Conservation (phyloP, 2,888 invertebrate genomes). For the Sialis fuliginosa region DNA sequence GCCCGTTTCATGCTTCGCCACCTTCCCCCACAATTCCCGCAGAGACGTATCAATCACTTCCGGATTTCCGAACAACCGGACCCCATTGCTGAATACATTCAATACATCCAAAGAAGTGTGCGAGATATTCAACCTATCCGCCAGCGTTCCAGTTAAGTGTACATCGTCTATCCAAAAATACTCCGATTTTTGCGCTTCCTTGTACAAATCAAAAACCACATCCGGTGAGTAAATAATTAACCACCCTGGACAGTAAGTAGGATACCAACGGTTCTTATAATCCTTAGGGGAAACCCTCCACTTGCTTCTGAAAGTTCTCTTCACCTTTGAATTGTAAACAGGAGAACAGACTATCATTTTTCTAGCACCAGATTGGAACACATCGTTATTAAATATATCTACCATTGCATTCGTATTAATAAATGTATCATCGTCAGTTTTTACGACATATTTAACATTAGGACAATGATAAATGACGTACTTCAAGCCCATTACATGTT, state of each 20-base stretch:
- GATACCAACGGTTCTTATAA: constrained; percentile 44
- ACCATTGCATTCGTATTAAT: constrained; percentile 47
- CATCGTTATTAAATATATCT: constrained; percentile 31
- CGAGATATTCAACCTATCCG: constrained; percentile 33
- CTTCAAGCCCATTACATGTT: constrained; percentile 66
- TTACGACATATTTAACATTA: constrained; percentile 46
- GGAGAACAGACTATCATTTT: constrained; percentile 47
- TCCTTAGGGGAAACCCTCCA: constrained; percentile 58
- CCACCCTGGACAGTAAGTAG: constrained; percentile 58
- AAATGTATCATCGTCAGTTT: constrained; percentile 63
- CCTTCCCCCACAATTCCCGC: too few relatives aligned
- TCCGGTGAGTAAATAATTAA: constrained; percentile 39
- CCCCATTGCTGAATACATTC: too few relatives aligned
- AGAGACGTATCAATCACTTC: too few relatives aligned
- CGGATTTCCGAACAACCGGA: too few relatives aligned
- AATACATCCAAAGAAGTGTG: constrained; percentile 24
- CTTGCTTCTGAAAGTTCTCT: constrained; percentile 48
- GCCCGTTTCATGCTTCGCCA: too few relatives aligned
- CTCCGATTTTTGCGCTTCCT: constrained; percentile 32
- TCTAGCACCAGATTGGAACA: constrained; percentile 38
- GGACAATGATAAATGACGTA: constrained; percentile 57
- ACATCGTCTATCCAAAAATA: constrained; percentile 65
- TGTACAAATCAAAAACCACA: constrained; percentile 31
- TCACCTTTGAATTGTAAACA: constrained; percentile 29
- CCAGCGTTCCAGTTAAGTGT: constrained; percentile 44